A percentile compares a stretch with the other conserved stretches of the same genome.
phyloP scores from a whole-genome alignment of 1,140 invertebrate genomes.

The Radopholus similis region DNA sequence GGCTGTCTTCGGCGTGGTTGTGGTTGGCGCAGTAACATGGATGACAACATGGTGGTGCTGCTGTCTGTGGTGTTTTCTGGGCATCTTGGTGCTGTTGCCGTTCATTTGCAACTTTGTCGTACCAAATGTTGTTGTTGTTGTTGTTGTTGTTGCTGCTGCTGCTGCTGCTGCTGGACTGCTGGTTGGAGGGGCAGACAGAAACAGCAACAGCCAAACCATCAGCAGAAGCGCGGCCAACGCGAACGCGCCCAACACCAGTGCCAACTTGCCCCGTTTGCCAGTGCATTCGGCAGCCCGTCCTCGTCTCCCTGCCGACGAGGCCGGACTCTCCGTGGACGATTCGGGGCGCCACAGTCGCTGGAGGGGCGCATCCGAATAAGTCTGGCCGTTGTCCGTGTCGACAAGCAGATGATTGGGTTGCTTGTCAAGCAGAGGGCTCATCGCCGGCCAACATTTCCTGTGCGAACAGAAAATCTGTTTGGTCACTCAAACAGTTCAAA shows the following conservation, averaged over 20 bases:
- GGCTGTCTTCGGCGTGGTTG: not conserved
- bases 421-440: not conserved
- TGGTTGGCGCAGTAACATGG: not conserved
- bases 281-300: too few species aligned
- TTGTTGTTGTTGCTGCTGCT: too few species aligned
- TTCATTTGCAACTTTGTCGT: not conserved
- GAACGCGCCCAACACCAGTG: not conserved
- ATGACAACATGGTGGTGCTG: not conserved
- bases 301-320: not conserved
- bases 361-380: not conserved
- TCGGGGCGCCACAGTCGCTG: slow-evolving; percentile 13
- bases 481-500: not conserved
- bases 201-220: not conserved
- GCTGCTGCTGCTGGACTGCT: not conserved
- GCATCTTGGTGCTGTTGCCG: not conserved
- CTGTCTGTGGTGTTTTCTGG: not conserved
- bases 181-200: not conserved
- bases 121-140: too few species aligned
- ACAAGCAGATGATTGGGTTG: not conserved
- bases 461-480: not conserved
- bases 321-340: not conserved
- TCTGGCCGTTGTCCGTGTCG: not conserved
- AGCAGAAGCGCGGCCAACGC: not conserved
- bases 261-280: not conserved
- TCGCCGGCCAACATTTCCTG: not conserved